Percentiles rank a stretch among this genome's conserved stretches.
Conservation (phyloP, 1,140 invertebrate genomes). For the Mylabris phalerata region DNA sequence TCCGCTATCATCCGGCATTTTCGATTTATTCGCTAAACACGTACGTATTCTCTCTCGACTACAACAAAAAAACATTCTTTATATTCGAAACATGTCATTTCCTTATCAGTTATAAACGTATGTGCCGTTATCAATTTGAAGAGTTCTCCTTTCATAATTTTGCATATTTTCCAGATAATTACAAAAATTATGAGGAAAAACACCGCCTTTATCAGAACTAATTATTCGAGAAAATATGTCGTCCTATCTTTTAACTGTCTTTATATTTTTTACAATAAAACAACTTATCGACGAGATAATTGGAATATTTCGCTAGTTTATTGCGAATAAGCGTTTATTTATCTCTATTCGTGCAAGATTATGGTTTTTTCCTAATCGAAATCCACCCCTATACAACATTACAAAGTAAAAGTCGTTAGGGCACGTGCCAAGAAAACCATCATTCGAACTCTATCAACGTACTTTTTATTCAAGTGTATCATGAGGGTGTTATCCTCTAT, state of each 20-base stretch:
- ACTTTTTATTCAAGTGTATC: constrained; percentile 14
- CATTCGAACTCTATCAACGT: constrained; percentile 10
- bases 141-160: constrained; percentile 27
- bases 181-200: constrained; percentile 24
- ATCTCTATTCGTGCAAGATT: too few relatives aligned
- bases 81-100: constrained; percentile 21
- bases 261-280: too few relatives aligned
- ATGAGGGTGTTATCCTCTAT: constrained; percentile 3
- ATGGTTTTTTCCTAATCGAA: too few relatives aligned
- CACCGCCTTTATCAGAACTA: constrained; percentile 19
- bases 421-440: constrained; percentile 14
- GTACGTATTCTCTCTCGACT: too few relatives aligned
- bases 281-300: constrained; percentile 12
- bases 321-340: too few relatives aligned
- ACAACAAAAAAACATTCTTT: background rate
- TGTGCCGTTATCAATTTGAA: constrained; percentile 7
- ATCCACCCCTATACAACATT: too few relatives aligned
- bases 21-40: too few relatives aligned
- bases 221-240: constrained; percentile 28
- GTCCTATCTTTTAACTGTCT: constrained; percentile 23
- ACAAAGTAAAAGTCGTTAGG: background rate
- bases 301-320: constrained; percentile 3
- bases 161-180: constrained; percentile 26
- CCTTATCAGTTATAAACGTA: constrained; percentile 11
- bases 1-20: too few relatives aligned